Evolutionary conservation across 2,113 vertebrate species (phyloP), one percentile per base, ranked within the genome.

Genomic region (Lates calcarifer): DNA sequence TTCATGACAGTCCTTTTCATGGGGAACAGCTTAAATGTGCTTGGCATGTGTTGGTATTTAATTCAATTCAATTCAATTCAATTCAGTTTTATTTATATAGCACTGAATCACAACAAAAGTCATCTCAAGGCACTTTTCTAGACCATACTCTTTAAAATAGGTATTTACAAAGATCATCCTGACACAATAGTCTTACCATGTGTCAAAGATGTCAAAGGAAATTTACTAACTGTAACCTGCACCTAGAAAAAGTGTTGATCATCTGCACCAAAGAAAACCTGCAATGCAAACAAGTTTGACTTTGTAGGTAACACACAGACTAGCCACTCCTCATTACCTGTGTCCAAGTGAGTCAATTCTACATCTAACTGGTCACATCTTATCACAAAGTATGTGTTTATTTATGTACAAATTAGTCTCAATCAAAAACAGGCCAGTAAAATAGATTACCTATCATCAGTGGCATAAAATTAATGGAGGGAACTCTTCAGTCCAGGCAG

Each of bases 391-490:
- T 4, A 71, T 24, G 58, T 24, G 69, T 26, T 74, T 75, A 66
- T 72, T 71, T 77, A 62, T 80, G 39, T 29, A 77, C 68, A 29
- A 15, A 70, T 43, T 26, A 22, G 72, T 57, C 43, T 45, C 20
- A 78, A 45, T 64, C n/a, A 49, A 56, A 80, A 70, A 65, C 53
- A 69, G 33, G 33, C 33, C 33, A 33, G n/a, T 33, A 33, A 33
- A 33, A 33, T 33, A 33, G 33, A 33, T 33, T 33, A 6, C 6
- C 33, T 33, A 14, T 14, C 13, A 14, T 14, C 41, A 43, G 41
- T 43, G 41, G 4, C 13, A 43, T 43, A 43, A 43, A 43, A 2
- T 33, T 3, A 33, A 39, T 8, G 39, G 17, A 26, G 24, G 24
- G 26, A 26, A 12, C 51, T 43, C 39, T 41, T 41, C 13, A 41